Percentiles rank a stretch among this genome's conserved stretches.
These are phyloP conservation scores for Heterodera filipjevi DNA, from an alignment of 2,888 invertebrate genomes.

Conservation along the genomic window DNA sequence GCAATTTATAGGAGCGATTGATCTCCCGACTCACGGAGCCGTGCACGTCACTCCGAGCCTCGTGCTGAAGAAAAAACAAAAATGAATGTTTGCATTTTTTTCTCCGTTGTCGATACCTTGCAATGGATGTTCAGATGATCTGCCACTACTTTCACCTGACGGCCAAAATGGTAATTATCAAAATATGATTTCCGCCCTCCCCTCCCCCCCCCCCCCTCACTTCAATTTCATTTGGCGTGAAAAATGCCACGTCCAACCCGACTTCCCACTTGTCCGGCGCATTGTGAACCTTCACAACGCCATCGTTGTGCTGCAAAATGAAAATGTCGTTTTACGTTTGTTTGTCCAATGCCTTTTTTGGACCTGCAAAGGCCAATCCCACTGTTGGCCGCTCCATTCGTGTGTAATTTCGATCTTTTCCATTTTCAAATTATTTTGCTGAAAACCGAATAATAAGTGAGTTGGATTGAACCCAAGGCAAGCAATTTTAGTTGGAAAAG, in stretches of 20 bases:
- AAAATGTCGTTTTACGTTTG: neutral
- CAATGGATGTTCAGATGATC: constrained; percentile 49
- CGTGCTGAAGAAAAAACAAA: constrained; percentile 45
- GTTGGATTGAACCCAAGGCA: neutral
- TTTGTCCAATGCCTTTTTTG: constrained; percentile 28
- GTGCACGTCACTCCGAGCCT: constrained; percentile 43
- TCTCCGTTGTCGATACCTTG: neutral
- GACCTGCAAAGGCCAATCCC: constrained; percentile 60
- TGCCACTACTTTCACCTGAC: constrained; percentile 61
- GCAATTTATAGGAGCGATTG: constrained; percentile 51
- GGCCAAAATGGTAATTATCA: neutral
- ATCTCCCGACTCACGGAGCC: constrained; percentile 56
- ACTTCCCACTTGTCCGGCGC: constrained; percentile 37
- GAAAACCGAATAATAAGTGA: neutral
- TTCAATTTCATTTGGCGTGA: constrained; percentile 59
- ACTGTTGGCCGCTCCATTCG: constrained; percentile 46
- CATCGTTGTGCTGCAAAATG: constrained; percentile 36
- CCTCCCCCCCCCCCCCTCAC: constrained; percentile 32
- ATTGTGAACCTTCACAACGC: constrained; percentile 52
- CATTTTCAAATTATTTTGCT: neutral
- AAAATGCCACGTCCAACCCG: constrained; percentile 54
- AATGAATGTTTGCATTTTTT: neutral
- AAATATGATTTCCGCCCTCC: neutral
- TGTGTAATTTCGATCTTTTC: constrained; percentile 42
- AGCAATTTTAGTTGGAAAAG: neutral